Evolutionary conservation across 2,888 invertebrate species (phyloP).

Genomic region (Drosophila diplacantha): DNA sequence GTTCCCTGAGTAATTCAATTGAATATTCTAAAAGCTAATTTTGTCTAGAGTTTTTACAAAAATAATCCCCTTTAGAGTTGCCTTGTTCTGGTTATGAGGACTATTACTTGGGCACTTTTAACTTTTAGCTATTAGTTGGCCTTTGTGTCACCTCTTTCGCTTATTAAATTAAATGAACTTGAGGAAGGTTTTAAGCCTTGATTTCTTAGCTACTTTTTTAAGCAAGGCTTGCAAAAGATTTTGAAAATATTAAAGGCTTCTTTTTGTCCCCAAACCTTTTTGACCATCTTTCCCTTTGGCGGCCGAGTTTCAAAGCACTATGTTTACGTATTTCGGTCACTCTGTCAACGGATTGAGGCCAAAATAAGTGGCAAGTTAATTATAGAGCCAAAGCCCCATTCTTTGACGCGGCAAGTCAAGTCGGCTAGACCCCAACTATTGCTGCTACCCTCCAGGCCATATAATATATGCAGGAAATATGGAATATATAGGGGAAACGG

Average conservation of each 20-base stretch:
- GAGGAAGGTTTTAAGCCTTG: too few species aligned
- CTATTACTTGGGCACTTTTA: background rate
- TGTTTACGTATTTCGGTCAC: conserved; percentile 4
- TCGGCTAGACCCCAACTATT: conserved; percentile 22
- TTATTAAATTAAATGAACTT: background rate
- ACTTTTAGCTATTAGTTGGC: background rate
- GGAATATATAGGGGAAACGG: conserved; percentile 24
- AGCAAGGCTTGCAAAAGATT: too few species aligned
- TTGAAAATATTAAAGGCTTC: background rate
- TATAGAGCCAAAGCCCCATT: conserved; percentile 37
- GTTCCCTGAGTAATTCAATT: background rate
- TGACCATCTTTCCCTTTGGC: background rate
- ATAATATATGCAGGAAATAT: conserved; percentile 16
- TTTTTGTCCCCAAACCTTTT: background rate
- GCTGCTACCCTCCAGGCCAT: conserved; percentile 17
- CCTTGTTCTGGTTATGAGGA: background rate
- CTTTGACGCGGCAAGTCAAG: conserved; percentile 18
- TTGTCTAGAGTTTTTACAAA: background rate
- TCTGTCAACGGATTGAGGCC: conserved; percentile 24
- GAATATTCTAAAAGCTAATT: background rate
- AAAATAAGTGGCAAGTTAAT: conserved; percentile 53
- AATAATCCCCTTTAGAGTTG: too few species aligned
- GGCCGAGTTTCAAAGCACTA: background rate
- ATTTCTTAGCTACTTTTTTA: too few species aligned
- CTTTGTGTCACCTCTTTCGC: too few species aligned